Evolutionary conservation across 2,888 invertebrate species (phyloP), one percentile per base, ranked within the genome.

Genomic region (Drosophila mayaguana): DNA sequence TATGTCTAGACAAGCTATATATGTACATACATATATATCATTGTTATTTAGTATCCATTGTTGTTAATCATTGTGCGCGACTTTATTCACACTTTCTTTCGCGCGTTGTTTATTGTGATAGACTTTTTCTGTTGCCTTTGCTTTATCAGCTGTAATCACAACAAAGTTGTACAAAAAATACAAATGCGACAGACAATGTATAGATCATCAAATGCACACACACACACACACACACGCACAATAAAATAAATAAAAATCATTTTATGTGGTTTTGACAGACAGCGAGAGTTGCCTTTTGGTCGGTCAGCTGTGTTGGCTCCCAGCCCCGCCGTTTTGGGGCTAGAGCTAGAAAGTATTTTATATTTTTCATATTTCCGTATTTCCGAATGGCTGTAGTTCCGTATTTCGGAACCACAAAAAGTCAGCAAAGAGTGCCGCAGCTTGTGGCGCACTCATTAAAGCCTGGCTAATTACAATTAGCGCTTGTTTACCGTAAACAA

Each of bases 11-110:
- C 22, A 46, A 46, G 46, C 25, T 22, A 28, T 16, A 14, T 38
- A 18, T 34, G 7, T 3, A 36, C 12, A 22, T 11, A 14, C 8
- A 40, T n/a, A 43, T 36, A 80, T 68, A 74, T 78, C 78, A 78
- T 89, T 89, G 88, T 83, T 78, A 72, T 71, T 70, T 60, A 63
- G 75, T 63, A 60, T 64, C 75, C 61, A 83, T 83, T 84, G 88
- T 81, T 81, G 75, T 69, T 88, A 72, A 69, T 82, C 83, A 85
- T 89, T 83, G 87, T 83, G 71, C 72, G 74, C 72, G 73, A 73
- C 80, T 86, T 88, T 88, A 80, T 89, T 90, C 90, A 87, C 90
- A 87, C 86, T 87, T 90, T 86, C 86, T 80, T 80, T 83, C 56
- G 63, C 77, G 56, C 48, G 50, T 50, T 81, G 66, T 78, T 78